A percentile compares a stretch with the other conserved stretches of the same genome.
Conservation (phyloP, 2,113 vertebrate species). For the Psittacula cyanocephala region DNA sequence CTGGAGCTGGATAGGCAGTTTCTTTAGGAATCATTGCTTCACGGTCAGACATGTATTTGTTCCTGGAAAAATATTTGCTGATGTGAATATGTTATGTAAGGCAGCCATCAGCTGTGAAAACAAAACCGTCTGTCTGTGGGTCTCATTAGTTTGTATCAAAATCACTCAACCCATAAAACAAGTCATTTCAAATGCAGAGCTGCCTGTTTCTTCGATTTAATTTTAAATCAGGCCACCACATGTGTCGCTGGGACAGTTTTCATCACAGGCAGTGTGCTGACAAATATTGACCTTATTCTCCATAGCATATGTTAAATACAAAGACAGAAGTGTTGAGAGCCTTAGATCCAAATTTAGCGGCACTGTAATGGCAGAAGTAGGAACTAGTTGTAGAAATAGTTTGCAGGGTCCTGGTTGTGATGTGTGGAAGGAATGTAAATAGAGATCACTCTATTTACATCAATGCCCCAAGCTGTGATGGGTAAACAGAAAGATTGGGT, state of each 20-base stretch:
- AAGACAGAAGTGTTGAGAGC: not conserved
- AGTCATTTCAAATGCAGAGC: not conserved
- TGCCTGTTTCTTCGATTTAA: not conserved
- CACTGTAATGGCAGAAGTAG: not conserved
- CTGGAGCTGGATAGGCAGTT: not conserved
- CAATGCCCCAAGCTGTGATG: fast-evolving
- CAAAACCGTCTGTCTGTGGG: constrained; percentile 12
- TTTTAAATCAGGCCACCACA: not conserved
- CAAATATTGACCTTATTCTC: constrained; percentile 16
- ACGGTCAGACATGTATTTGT: not conserved
- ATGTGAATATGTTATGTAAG: constrained; percentile 29
- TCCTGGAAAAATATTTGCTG: constrained; percentile 42
- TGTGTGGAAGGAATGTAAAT: not conserved
- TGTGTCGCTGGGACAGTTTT: not conserved
- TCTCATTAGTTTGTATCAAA: constrained; percentile 45
- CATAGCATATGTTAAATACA: not conserved
- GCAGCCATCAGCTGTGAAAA: constrained; percentile 2
- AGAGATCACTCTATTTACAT: not conserved
- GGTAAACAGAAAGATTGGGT: not conserved
- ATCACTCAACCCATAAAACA: not conserved
- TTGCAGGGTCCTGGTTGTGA: not conserved
- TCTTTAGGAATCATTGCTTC: not conserved
- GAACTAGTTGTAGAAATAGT: not conserved
- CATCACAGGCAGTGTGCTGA: not conserved
- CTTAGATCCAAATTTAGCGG: not conserved